A percentile compares a stretch with the other conserved stretches of the same genome.
phyloP scores from a whole-genome alignment of 1,140 invertebrate genomes.

The Phymorhynchus buccinoides region DNA sequence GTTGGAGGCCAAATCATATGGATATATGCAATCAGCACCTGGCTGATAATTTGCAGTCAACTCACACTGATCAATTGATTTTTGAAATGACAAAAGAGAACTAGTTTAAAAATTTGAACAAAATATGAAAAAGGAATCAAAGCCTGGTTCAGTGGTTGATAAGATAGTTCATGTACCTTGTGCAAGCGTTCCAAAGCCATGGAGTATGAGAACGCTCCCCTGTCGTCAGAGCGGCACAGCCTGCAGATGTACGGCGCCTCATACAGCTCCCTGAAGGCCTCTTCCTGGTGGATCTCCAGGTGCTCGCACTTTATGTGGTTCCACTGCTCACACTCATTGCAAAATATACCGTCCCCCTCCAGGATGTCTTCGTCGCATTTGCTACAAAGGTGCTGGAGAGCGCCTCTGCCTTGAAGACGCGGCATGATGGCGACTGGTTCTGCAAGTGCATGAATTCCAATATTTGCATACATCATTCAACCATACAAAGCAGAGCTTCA shows the following conservation, averaged over 20 bases:
- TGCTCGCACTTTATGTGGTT: slow-evolving; percentile 21
- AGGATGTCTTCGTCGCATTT: slow-evolving; percentile 25
- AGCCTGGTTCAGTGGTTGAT: no score
- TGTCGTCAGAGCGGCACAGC: not conserved
- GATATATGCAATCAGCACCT: no score
- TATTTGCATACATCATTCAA: no score
- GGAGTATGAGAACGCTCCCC: slow-evolving; percentile 1
- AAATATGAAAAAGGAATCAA: no score
- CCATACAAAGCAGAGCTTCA: no score
- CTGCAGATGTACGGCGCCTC: slow-evolving; percentile 37
- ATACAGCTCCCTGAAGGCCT: slow-evolving; percentile 23
- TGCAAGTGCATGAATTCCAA: no score
- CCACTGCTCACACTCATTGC: slow-evolving; percentile 26
- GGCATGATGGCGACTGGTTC: slow-evolving; percentile 17
- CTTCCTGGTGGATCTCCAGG: not conserved
- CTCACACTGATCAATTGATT: no score
- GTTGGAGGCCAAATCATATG: no score
- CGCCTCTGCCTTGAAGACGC: not conserved
- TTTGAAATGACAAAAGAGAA: no score
- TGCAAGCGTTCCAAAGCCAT: slow-evolving; percentile 19
- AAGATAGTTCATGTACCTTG: slow-evolving; percentile 26
- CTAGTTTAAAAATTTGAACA: no score
- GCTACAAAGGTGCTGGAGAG: not conserved
- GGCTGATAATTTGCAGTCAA: no score
- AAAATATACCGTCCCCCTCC: slow-evolving; percentile 7